Evolutionary conservation across 2,888 invertebrate species (phyloP).

Genomic region (Antheraea yamamai): DNA sequence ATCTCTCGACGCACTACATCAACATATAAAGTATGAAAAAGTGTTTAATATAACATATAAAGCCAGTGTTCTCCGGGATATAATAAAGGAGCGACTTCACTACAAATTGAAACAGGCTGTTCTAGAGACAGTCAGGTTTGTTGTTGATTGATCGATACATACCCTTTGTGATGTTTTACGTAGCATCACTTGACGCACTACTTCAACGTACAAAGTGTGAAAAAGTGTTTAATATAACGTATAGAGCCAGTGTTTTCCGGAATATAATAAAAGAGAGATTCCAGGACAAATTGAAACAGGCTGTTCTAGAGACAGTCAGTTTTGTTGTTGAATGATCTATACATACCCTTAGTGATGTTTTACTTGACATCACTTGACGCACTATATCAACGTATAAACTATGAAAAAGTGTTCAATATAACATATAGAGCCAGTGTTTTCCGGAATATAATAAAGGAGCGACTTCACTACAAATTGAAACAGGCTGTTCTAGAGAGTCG

Average conservation of each 20-base stretch:
- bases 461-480: constrained; percentile 95
- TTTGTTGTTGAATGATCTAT: constrained; percentile 94
- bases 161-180: background rate
- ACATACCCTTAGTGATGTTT: background rate
- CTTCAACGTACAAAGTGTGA: background rate
- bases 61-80: background rate
- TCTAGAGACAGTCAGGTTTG: constrained; percentile 98
- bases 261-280: constrained; percentile 87
- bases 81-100: constrained; percentile 91
- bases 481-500: constrained; percentile 98
- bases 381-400: background rate
- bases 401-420: background rate
- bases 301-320: constrained; percentile 97
- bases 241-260: background rate
- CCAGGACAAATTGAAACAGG: constrained; percentile 96
- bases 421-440: background rate
- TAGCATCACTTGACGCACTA: background rate
- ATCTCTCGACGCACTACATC: background rate
- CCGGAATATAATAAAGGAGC: constrained; percentile 85
- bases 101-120: constrained; percentile 98
- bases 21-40: background rate
- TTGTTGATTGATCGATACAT: constrained; percentile 89
- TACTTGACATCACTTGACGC: background rate
- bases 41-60: background rate
- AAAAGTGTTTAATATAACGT: background rate